Evolutionary conservation across 2,797 vertebrate species (phyloP), one percentile per base, ranked within the genome.

Genomic region (Sebastes minor): DNA sequence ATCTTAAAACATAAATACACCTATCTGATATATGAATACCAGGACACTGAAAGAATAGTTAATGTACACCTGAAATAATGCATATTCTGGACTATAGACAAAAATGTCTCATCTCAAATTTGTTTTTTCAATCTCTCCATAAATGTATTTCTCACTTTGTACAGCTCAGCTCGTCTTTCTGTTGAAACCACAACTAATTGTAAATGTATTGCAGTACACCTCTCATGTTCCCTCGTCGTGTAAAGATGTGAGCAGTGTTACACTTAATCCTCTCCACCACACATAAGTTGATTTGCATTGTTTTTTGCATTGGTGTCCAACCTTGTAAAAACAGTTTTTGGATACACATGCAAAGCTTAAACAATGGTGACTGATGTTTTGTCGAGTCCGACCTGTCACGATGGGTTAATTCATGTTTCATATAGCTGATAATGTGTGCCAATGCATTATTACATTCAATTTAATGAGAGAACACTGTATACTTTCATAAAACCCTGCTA

Each of bases 261-360:
- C 32, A 30, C 53, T 63, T 61, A 46, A 65, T 18, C 23, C 56
- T 80, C 67, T 55, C n/a, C 71, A 74, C 62, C 49, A 35, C 65
- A 60, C 30, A 4, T 28, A 2, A 6, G 20, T 22, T 1, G 6
- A 81, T 92, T 92, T 93, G 90, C 88, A 92, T 94, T 66, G 5
- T 52, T n/a, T 22, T 93, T 92, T 92, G 91, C 89, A 92, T 90
- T 27, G 4, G 4, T 67, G 12, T 23, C 27, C 76, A 74, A 71
- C 73, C 23, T 74, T 87, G 52, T 82, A 30, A 87, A 85, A 89
- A 91, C 88, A 57, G 18, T 74, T 88, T 76, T 83, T 82, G 77
- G 60, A 35, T 80, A 53, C 42, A 74, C 16, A 75, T 87, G 82
- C 82, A 5, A 22, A 33, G 13, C 12, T 42, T 30, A 33, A 27